phyloP scores from a whole-genome alignment of 2,113 vertebrate species.

The Platysteira castanea region DNA sequence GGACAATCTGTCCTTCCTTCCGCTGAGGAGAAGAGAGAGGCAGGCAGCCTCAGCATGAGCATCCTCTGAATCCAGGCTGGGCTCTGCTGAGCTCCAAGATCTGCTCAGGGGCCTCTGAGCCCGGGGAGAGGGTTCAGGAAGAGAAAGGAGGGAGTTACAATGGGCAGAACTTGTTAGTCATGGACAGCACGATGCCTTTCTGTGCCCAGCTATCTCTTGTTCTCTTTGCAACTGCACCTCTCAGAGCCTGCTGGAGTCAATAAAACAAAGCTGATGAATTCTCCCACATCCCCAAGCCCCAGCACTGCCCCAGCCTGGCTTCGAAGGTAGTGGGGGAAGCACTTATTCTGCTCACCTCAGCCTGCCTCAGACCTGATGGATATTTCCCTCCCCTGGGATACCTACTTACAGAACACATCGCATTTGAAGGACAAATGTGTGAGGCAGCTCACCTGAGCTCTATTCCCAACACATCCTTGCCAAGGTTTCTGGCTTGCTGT shows the following conservation, averaged over 20 bases:
- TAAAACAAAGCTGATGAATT: neutral
- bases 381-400: neutral
- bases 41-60: neutral
- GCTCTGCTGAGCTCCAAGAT: neutral
- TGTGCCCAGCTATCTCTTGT: neutral
- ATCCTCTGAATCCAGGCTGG: neutral
- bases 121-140: neutral
- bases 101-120: neutral
- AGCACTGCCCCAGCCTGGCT: neutral
- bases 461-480: neutral
- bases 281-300: neutral
- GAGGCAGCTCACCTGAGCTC: neutral
- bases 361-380: neutral
- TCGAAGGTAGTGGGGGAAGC: neutral
- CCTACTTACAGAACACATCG: neutral
- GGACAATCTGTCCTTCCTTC: neutral
- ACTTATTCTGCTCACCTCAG: neutral
- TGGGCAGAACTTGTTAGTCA: neutral
- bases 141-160: neutral
- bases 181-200: rapidly evolving
- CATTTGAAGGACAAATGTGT: neutral
- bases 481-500: neutral
- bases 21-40: neutral
- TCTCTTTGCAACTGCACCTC: neutral
- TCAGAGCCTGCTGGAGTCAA: neutral